Evolutionary conservation across 2,113 vertebrate genomes (phyloP), one percentile per base, ranked within the genome.

Genomic region (Rhinolophus sinicus): DNA sequence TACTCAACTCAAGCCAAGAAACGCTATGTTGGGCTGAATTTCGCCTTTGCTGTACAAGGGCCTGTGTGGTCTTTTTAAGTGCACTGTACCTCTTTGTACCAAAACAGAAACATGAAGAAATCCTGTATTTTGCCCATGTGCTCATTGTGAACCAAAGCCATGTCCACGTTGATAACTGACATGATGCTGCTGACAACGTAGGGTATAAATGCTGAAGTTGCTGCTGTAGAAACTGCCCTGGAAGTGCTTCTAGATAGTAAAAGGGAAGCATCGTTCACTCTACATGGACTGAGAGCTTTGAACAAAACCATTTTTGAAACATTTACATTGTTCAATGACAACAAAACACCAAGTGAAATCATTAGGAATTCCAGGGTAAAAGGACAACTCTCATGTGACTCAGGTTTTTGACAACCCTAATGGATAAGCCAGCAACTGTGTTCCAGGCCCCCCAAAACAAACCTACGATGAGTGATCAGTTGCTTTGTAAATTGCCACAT

Each of bases 51-150:
- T 85, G 8, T 85, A 58, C 18, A n/a, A 19, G 8, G n/a, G 35
- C 18, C 47, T 80, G 58, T 58, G 40, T 85, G 50, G 38, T 82
- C 24, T 82, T 85, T 85, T 83, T 40, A 94, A 89, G 54, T 22
- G 70, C 3, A 77, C n/a, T 81, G 8, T 47, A 52, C 21, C 10
- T 97, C 70, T 78, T 67, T 77, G 75, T 69, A 58, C 28, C 50
- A 97, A 94, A 87, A 50, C 14, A 77, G 35, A 95, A 94, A 85
- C 18, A 58, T 54, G 65, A 89, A 90, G 50, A 94, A 81, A 94
- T 60, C 33, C 67, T 72, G 35, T 77, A 35, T 80, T 95, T 88
- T 64, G 4, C 47, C 44, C 24, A 60, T 90, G 50, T 52, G 60
- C 75, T 38, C 65, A 65, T 35, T 67, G 69, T 77, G 86, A 95